Percentiles rank a stretch among this genome's conserved stretches.
phyloP scores from a whole-genome alignment of 2,797 vertebrate species.

The Takifugu ocellatus region DNA sequence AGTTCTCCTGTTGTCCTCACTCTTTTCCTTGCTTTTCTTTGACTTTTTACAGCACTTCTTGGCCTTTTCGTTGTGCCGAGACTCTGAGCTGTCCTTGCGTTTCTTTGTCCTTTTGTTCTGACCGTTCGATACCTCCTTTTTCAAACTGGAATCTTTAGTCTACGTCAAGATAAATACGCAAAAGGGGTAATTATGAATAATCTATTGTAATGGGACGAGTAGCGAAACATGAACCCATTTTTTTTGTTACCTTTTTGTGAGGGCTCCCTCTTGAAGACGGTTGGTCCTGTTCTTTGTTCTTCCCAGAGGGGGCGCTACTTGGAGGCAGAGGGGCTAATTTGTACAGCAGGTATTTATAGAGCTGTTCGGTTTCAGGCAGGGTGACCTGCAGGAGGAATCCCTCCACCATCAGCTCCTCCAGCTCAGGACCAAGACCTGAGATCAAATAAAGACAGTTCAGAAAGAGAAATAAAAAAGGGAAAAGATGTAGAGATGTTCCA shows the following conservation, averaged over 20 bases:
- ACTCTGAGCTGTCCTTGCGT: constrained; percentile 80
- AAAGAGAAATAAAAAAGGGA: background rate
- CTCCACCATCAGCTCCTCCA: constrained; percentile 95
- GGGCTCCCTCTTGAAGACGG: constrained; percentile 44
- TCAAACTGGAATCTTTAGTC: constrained; percentile 76
- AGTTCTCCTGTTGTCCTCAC: constrained; percentile 74
- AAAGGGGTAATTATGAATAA: background rate
- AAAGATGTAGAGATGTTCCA: background rate
- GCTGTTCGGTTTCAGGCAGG: constrained; percentile 91
- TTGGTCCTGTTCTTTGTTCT: constrained; percentile 67
- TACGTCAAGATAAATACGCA: constrained; percentile 38
- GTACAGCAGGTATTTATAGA: constrained; percentile 85
- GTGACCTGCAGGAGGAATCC: constrained; percentile 95
- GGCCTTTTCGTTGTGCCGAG: constrained; percentile 67
- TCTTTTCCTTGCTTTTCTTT: constrained; percentile 77
- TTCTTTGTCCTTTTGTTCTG: constrained; percentile 86
- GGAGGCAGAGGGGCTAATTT: constrained; percentile 71
- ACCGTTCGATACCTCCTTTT: constrained; percentile 72
- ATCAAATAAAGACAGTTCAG: constrained; percentile 2
- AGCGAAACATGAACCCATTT: background rate
- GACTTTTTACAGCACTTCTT: constrained; percentile 84
- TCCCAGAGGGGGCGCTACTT: constrained; percentile 58
- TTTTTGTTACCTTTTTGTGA: constrained; percentile 51
- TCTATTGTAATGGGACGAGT: background rate
- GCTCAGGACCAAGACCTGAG: constrained; percentile 80